These are phyloP conservation scores for Sus scrofa DNA, from an alignment of 2,113 vertebrate species.

Conservation along the genomic window T2T-Sscrofa CM000819.6:82429001-82429500, in stretches of 20 bases:
- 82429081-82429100: too few relatives aligned
- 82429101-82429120: neutral
- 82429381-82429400: neutral
- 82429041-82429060: too few relatives aligned
- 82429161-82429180: neutral
- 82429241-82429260: neutral
- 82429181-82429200: neutral
- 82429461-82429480: neutral
- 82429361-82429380: conserved; percentile 11
- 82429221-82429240: rapidly evolving
- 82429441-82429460: conserved; percentile 32
- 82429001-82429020: too few relatives aligned
- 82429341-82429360: neutral
- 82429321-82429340: neutral
- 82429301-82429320: neutral
- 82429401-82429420: neutral
- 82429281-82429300: neutral
- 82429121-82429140: neutral
- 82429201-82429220: neutral
- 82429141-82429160: neutral
- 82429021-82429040: too few relatives aligned
- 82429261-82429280: neutral
- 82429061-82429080: too few relatives aligned
- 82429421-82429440: neutral
- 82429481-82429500: too few relatives aligned